phyloP scores from a whole-genome alignment of 2,113 vertebrate genomes.

The Phalacrocorax aristotelis region DNA sequence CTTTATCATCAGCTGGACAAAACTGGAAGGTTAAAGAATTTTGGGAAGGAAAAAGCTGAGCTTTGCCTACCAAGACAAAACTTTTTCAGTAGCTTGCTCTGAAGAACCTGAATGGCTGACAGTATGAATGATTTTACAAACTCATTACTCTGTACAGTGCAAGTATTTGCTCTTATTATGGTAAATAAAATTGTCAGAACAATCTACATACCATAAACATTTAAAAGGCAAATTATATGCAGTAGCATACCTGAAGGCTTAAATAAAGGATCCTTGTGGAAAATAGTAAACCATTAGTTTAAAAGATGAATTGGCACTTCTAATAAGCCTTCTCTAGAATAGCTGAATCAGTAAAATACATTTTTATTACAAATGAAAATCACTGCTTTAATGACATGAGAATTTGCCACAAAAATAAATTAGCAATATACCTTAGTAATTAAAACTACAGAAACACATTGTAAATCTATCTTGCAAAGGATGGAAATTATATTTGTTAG shows the following conservation, averaged over 20 bases:
- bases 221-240: constrained; percentile 13
- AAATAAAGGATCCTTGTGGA: not conserved
- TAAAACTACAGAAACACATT: constrained; percentile 18
- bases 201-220: constrained; percentile 22
- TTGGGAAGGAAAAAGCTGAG: not conserved
- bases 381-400: not conserved
- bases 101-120: not conserved
- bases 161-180: constrained; percentile 15
- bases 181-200: constrained; percentile 16
- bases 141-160: not conserved
- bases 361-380: constrained; percentile 29
- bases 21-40: not conserved
- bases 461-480: not conserved
- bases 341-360: constrained; percentile 15
- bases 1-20: not conserved
- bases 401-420: constrained; percentile 35
- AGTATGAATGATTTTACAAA: not conserved
- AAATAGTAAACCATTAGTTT: constrained; percentile 29
- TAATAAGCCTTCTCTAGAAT: constrained; percentile 8
- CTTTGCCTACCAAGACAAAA: not conserved
- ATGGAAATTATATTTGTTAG: not conserved
- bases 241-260: not conserved
- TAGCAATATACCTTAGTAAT: constrained; percentile 1
- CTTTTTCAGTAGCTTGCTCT: not conserved
- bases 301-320: not conserved